Evolutionary conservation across 2,888 invertebrate species (phyloP).

Genomic region (Campaea margaritaria): DNA sequence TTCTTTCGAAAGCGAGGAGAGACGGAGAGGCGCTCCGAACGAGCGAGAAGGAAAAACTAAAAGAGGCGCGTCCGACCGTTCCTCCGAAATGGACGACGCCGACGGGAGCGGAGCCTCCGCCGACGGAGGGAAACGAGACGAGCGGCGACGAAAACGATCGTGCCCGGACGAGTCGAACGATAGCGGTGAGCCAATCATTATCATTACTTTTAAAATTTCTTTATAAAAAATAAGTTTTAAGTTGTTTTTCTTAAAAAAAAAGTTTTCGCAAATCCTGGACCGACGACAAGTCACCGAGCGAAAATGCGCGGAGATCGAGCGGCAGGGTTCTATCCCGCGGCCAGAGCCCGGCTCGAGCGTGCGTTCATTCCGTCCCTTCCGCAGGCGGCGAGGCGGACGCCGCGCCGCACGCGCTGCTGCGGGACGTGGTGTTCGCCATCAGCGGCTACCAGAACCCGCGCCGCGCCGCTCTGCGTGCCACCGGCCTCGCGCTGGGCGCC

Average conservation of each 20-base stretch:
- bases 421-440: constrained; percentile 90
- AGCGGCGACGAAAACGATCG: not conserved
- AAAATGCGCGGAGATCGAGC: no score
- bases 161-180: not conserved
- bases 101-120: not conserved
- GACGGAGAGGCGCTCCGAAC: not conserved
- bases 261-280: no score
- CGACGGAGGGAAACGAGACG: not conserved
- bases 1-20: not conserved
- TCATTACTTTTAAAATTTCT: no score
- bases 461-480: constrained; percentile 87
- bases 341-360: no score
- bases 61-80: not conserved
- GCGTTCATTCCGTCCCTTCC: no score
- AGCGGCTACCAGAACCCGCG: constrained; percentile 95
- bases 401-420: constrained; percentile 63
- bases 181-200: not conserved
- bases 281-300: no score
- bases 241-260: no score
- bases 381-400: no score
- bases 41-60: not conserved
- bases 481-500: constrained; percentile 92
- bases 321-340: no score
- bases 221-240: no score
- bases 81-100: not conserved